Evolutionary conservation across 2,888 invertebrate species (phyloP), one percentile per base, ranked within the genome.

Genomic region (Cenopis cana): DNA sequence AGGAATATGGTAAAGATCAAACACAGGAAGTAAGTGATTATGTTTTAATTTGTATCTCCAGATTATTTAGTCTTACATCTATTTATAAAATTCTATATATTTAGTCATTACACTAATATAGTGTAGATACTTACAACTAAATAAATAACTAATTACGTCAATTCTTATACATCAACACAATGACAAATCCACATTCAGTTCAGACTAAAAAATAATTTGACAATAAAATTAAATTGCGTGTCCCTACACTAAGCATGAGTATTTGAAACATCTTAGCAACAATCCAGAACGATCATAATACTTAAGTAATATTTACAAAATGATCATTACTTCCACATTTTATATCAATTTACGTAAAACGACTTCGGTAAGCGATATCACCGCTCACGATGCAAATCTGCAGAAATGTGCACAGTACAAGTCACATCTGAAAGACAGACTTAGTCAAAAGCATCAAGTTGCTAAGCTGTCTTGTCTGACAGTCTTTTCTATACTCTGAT

Each of bases 71-170:
- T 78, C 81, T 87, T 85, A 84, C 76, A 74, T 79, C 82, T 76
- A 74, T 76, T 74, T 81, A 78, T 76, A 70, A 68, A 79, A 75
- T 77, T 77, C 80, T 50, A 52, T 72, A 72, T 68, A 83, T 80
- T 81, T 86, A 89, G 84, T 86, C 81, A 80, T 90, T 89, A 92
- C 93, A 93, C 93, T 93, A 93, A 93, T 92, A 91, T 93, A 93
- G 93, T 93, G 93, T 91, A 92, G 82, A 84, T 87, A 84, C 68
- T 77, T 73, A 74, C 67, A 82, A 80, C 79, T 78, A 80, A 83
- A 86, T 89, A 89, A 88, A 88, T 84, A 71, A 61, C 55, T 67
- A 65, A 60, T 61, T 71, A 61, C 54, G 36, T 61, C 60, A 61
- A 71, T 61, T 50, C 38, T 33, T 38, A 54, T 49, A 60, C 52